A percentile compares a stretch with the other conserved stretches of the same genome.
Conservation (phyloP, 2,888 invertebrate species). For the Heliconius ismenius region DNA sequence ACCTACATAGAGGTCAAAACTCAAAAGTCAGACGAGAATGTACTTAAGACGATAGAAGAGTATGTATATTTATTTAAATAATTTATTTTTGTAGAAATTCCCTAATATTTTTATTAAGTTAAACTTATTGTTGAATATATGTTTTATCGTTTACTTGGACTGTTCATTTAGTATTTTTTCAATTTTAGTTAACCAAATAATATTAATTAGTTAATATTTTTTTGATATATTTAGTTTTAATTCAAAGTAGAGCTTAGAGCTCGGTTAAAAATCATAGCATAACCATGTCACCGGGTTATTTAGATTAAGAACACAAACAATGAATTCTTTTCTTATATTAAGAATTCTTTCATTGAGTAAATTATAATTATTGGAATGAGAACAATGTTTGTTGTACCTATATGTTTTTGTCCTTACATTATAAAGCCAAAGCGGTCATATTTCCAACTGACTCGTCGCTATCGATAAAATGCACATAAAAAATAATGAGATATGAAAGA, state of each 20-base stretch:
- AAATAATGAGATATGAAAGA: background rate
- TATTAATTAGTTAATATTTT: no score
- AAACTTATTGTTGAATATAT: no score
- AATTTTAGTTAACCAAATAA: no score
- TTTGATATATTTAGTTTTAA: no score
- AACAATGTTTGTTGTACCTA: background rate
- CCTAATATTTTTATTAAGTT: no score
- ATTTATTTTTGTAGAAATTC: no score
- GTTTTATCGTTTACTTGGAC: no score
- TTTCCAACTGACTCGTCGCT: background rate
- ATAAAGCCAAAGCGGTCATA: background rate
- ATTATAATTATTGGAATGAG: background rate
- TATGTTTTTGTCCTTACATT: background rate
- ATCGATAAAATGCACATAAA: conserved; percentile 10
- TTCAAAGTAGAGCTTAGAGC: no score
- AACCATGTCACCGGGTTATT: no score
- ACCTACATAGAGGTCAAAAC: conserved; percentile 15
- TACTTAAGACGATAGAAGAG: background rate
- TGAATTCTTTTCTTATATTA: background rate
- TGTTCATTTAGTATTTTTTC: no score
- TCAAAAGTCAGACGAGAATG: conserved; percentile 23
- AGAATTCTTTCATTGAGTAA: background rate
- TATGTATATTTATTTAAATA: no score
- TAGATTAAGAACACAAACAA: background rate
- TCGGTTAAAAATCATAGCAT: no score